Base-by-base conservation (phyloP, 2,888 invertebrate genomes). In the Gonocerus acuteangulatus region DNA sequence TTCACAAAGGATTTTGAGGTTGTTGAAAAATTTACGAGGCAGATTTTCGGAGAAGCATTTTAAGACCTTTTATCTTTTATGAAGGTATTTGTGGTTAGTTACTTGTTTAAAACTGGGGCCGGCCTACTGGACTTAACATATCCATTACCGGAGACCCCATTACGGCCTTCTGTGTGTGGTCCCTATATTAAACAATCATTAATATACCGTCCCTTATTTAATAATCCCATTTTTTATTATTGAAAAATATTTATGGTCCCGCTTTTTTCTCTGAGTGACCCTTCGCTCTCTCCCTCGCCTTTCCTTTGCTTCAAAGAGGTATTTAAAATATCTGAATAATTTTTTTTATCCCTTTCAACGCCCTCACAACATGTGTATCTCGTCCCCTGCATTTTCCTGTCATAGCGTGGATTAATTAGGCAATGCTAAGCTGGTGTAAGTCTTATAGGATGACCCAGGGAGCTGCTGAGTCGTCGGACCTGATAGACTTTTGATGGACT, bases 201-300 rank as follows among this genome's bases (percentile, higher is more conserved):
- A 54, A 54, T 54, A 54, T 54, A 54, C 54, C 54, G 54, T 22
- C 42, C 54, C 54, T 54, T 54, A 54, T 54, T 54, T 42, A 54
- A 54, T 54, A 54, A 54, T 54, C 39, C 54, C 54, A 54, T 54
- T 54, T 54, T 54, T 54, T 54, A 54, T 54, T 54, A 54, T 54
- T 54, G 54, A 54, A 54, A 54, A 54, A 22, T 54, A 54, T 54
- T 54, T 54, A 54, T 54, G 22, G 54, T 54, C 54, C 18, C 36
- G 16, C 18, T 47, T 47, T 47, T 39, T 39, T 54, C 54, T 42
- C 54, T 15, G 19, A 22, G 34, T 22, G 34, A 15, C 16, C 11
- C 23, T 39, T 21, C 49, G 19, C n/a, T 2, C 15, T 7, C 15
- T n/a, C 7, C 16, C n/a, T 19, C 23, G 1, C 39, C 2, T 22